Base-by-base conservation (phyloP, 2,888 invertebrate genomes). In the Agonopterix alstromeriana region DNA sequence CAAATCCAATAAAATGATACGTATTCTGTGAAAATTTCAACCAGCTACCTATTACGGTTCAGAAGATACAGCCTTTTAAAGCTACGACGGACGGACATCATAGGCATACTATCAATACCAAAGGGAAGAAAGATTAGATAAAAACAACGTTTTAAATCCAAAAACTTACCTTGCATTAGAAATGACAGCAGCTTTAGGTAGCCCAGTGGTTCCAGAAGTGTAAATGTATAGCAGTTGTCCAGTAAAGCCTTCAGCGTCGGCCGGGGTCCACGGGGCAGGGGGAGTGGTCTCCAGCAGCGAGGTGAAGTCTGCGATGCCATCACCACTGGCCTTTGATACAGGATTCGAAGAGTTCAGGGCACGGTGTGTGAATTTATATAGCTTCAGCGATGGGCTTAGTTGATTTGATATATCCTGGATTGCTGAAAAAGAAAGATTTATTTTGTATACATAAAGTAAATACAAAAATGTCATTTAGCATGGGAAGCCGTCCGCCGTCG, bases 201-300 rank as follows among this genome's bases (percentile, higher is more conserved):
- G 82, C 8, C 99, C 99, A 1, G 99, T 99, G 0, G 99, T 99
- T 9, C 99, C 99, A 40, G 98, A 98, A 0, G 99, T 99, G 82
- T 97, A 99, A 69, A 99, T 98, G 74, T 98, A 99, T 48, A 99
- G 90, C 12, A 99, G 86, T 69, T 93, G 93, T 65, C 97, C 97
- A 52, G 93, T 91, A 76, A 95, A 94, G 48, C 92, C 91, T 1
- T 91, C 80, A 49, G 90, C 92, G n/a, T 91, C 89, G 7, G 90
- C 86, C 41, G 91, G 71, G 48, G 89, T 73, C 61, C 93, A 93
- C 0, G 90, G 79, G 0, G 90, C 82, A 0, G 90, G 75, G 0
- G 92, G 70, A 0, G 92, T 91, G 3, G 90, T 89, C 46, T 90
- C 89, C 53, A 95, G 58, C 40, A 93, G 70, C 9, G 79, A 72